Evolutionary conservation across 2,888 invertebrate species (phyloP), one percentile per base, ranked within the genome.

Genomic region (Tigriopus californicus): DNA sequence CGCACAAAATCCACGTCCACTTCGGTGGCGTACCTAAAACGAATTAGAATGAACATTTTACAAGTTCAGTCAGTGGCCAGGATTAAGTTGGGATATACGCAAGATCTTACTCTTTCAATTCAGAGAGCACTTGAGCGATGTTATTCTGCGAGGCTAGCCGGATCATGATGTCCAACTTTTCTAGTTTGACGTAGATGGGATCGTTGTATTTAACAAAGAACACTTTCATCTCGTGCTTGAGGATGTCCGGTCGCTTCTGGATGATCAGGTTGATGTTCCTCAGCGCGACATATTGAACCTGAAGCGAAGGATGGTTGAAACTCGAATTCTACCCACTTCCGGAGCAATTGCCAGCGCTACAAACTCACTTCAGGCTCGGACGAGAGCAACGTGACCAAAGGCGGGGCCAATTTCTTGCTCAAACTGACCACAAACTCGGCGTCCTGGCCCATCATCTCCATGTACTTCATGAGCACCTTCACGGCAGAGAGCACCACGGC

Each of bases 201-300:
- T 99, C 98, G 72, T 98, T 99, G 76, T 99, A 98, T 70, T 98
- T 98, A 42, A 99, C 98, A 72, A 98, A 98, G 76, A 98, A 99
- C 58, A 90, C 91, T 78, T 98, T 98, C 97, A 99, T 97, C 75
- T 99, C 98, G 68, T 97, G 94, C 71, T 98, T 98, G 51, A 99
- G 75, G 65, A 99, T 97, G 62, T 99, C 98, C 0, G 97, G 92
- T 48, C 95, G 79, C 72, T 99, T 99, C 74, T 99, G 98, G 15
- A 98, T 98, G 63, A 99, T 98, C 52, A 98, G 78, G 74, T 99
- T 99, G 68, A 99, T 98, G 72, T 98, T 98, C 65, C 98, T 75
- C 61, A 98, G 75, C 0, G 98, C 98, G 4, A 98, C 98, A 70
- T 99, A 98, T 72, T 99, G 98, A 56, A 98, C 33, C 33, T 33